These are phyloP conservation scores for Parazoanthus darwini DNA, from an alignment of 92 coral and sea anemone genomes.

Conservation along the genomic window DNA sequence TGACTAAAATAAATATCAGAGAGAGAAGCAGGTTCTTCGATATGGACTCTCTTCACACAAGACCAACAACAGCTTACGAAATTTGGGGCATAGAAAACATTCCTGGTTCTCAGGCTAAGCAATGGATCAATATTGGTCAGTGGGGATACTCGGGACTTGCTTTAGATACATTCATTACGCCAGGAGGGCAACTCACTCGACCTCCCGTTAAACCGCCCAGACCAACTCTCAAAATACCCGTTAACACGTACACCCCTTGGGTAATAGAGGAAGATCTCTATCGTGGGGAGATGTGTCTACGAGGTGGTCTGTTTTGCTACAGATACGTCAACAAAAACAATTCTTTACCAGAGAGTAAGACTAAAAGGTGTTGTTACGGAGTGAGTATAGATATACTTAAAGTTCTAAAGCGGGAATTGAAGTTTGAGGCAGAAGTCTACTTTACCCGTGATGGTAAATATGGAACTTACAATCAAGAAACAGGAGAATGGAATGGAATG, in stretches of 20 bases:
- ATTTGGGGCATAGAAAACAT: neutral
- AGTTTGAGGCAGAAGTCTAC: neutral
- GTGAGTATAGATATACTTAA: slow-evolving; percentile 1
- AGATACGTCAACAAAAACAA: neutral
- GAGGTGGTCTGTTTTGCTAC: slow-evolving; percentile 12
- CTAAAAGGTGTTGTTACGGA: neutral
- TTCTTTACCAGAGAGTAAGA: neutral
- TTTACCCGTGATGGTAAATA: neutral
- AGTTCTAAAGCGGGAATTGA: neutral
- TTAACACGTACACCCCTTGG: neutral
- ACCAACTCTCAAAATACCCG: neutral
- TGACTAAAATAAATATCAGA: neutral
- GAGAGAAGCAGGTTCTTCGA: neutral
- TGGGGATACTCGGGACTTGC: slow-evolving; percentile 6
- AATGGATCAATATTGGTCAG: neutral
- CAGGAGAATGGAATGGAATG: neutral
- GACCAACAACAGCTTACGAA: neutral
- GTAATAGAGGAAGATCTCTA: neutral
- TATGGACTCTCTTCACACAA: neutral
- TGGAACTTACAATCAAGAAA: neutral
- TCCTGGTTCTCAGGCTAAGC: neutral
- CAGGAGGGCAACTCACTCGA: neutral
- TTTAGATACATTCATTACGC: neutral
- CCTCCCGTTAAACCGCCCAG: neutral
- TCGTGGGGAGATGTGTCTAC: neutral